These are phyloP conservation scores for Blera fallax DNA, from an alignment of 2,888 invertebrate genomes.

Conservation along the genomic window DNA sequence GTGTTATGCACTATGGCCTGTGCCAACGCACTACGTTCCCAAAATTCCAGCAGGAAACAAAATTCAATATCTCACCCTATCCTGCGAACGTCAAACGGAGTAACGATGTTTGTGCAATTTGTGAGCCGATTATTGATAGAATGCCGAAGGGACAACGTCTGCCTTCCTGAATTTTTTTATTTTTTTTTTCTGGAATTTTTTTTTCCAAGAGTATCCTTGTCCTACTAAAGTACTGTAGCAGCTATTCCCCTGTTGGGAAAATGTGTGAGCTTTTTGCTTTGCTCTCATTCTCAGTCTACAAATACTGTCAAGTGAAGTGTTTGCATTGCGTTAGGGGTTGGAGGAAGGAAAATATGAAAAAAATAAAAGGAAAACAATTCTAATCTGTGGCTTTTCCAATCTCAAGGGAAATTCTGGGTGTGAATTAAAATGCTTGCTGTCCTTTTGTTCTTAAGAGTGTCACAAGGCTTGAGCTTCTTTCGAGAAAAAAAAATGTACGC, in stretches of 20 bases:
- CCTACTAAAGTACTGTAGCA: neutral
- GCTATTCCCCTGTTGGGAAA: neutral
- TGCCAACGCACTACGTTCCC: neutral
- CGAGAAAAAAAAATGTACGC: too few species aligned
- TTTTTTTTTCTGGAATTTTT: neutral
- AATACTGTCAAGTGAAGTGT: neutral
- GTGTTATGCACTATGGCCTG: neutral
- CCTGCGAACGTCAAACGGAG: neutral
- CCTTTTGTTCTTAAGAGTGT: neutral
- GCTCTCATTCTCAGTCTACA: neutral
- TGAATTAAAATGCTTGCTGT: constrained; percentile 9
- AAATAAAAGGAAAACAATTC: neutral
- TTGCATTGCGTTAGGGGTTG: neutral
- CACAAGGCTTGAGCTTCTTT: too few species aligned
- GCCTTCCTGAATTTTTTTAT: neutral
- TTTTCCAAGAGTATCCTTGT: neutral
- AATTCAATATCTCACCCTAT: neutral
- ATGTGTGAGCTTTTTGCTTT: neutral
- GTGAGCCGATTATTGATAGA: constrained; percentile 4
- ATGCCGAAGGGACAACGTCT: constrained; percentile 3
- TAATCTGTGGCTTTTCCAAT: neutral
- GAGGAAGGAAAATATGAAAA: neutral
- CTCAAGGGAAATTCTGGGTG: constrained; percentile 19
- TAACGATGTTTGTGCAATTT: constrained; percentile 7
- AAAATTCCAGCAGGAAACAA: neutral